Conservation (phyloP, 2,113 vertebrate species). For the Lophochroa leadbeateri region DNA sequence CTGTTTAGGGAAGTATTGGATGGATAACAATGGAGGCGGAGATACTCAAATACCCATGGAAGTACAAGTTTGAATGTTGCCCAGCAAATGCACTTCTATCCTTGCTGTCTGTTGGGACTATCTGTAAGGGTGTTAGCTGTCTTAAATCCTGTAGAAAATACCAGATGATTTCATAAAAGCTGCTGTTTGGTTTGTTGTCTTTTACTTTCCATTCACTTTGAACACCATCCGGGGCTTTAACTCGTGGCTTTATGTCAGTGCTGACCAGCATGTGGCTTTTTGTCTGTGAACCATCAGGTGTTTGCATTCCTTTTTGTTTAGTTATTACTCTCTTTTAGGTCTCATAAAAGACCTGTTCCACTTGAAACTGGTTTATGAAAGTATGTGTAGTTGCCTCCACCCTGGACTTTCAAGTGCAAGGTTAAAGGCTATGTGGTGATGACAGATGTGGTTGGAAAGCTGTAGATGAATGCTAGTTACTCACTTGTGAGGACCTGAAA, state of each 20-base stretch:
- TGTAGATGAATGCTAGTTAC: background rate
- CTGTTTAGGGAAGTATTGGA: background rate
- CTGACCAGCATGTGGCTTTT: background rate
- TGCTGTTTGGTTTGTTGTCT: background rate
- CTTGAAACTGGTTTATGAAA: slow-evolving; percentile 3
- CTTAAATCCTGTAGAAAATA: background rate
- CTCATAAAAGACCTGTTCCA: background rate
- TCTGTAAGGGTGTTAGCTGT: background rate
- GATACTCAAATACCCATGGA: background rate
- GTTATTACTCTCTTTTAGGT: background rate
- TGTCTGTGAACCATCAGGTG: background rate
- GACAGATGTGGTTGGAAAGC: background rate
- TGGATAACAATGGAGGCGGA: background rate
- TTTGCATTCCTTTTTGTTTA: background rate
- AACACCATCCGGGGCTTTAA: background rate
- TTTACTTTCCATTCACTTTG: background rate
- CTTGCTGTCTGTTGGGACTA: background rate
- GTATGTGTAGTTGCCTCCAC: background rate
- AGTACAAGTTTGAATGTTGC: background rate
- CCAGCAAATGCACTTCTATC: background rate
- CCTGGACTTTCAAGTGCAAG: background rate
- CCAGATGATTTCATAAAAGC: background rate
- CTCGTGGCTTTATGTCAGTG: background rate
- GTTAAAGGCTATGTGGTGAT: background rate
- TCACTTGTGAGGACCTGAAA: background rate